These are phyloP conservation scores for Grallaria varia DNA, from an alignment of 2,113 vertebrate genomes.

Conservation along the genomic window DNA sequence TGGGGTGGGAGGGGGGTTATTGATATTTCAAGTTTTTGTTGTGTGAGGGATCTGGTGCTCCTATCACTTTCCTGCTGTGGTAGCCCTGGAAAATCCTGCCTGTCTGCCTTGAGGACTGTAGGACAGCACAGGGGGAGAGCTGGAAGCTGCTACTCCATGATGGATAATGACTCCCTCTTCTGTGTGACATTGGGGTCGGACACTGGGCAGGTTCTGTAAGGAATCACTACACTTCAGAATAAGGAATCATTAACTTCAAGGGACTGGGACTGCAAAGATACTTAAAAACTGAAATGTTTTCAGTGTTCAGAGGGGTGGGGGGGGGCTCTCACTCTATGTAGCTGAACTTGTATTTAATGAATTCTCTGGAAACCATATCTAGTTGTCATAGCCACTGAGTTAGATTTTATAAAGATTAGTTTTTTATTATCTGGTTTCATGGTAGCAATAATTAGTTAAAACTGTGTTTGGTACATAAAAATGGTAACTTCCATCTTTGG, in stretches of 20 bases:
- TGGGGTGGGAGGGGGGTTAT: neutral
- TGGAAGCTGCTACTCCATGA: neutral
- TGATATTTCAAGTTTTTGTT: neutral
- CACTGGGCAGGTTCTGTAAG: neutral
- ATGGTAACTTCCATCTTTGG: neutral
- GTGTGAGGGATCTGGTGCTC: accelerated
- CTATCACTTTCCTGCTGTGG: neutral
- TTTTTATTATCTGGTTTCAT: neutral
- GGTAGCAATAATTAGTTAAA: neutral
- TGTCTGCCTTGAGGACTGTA: accelerated
- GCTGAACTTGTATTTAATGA: neutral
- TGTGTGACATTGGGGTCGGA: neutral
- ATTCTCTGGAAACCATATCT: neutral
- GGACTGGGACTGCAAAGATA: neutral
- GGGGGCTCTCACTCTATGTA: neutral
- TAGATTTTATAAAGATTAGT: neutral
- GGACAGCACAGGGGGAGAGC: neutral
- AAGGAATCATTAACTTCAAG: neutral
- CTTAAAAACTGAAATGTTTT: neutral
- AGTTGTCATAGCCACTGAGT: neutral
- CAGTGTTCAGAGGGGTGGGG: neutral
- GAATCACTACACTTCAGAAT: accelerated
- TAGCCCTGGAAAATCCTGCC: neutral
- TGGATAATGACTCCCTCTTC: neutral
- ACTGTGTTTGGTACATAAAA: neutral